These are phyloP conservation scores for Deilephila elpenor DNA, from an alignment of 2,888 invertebrate genomes.

Conservation along the genomic window DNA sequence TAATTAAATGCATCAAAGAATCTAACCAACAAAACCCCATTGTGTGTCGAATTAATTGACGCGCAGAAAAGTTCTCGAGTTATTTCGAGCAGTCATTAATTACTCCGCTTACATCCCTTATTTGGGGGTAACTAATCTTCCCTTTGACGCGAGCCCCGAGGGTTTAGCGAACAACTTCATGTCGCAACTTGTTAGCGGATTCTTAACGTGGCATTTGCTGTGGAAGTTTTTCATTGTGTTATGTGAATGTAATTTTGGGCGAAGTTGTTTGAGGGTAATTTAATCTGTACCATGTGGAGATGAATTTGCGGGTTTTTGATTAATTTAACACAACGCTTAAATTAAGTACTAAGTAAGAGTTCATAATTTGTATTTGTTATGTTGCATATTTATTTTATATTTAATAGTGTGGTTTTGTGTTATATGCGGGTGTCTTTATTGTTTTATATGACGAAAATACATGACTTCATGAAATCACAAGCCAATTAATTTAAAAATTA, in stretches of 20 bases:
- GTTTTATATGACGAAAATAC: too few species aligned
- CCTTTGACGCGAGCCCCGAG: conserved; percentile 21
- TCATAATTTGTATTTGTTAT: too few species aligned
- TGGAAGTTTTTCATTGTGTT: conserved; percentile 9
- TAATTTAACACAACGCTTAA: too few species aligned
- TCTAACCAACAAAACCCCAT: not conserved
- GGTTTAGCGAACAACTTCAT: conserved; percentile 25
- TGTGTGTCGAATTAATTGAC: conserved; percentile 19
- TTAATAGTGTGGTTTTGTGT: too few species aligned
- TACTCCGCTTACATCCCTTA: conserved; percentile 10
- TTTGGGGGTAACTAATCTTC: conserved; percentile 21
- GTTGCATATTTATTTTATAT: too few species aligned
- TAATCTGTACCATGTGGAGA: not conserved
- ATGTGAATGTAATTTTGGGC: not conserved
- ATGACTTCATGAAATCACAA: too few species aligned
- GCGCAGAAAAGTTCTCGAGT: conserved; percentile 19
- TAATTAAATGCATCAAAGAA: not conserved
- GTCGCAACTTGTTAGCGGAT: conserved; percentile 33
- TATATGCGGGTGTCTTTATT: too few species aligned
- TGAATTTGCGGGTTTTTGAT: not conserved
- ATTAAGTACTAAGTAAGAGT: too few species aligned
- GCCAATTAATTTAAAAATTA: too few species aligned
- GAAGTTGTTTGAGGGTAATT: not conserved
- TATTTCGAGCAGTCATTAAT: conserved; percentile 31
- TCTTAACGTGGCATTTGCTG: conserved; percentile 21